Conservation (phyloP, 2,797 vertebrate species). For the Chloroceryle amazona region DNA sequence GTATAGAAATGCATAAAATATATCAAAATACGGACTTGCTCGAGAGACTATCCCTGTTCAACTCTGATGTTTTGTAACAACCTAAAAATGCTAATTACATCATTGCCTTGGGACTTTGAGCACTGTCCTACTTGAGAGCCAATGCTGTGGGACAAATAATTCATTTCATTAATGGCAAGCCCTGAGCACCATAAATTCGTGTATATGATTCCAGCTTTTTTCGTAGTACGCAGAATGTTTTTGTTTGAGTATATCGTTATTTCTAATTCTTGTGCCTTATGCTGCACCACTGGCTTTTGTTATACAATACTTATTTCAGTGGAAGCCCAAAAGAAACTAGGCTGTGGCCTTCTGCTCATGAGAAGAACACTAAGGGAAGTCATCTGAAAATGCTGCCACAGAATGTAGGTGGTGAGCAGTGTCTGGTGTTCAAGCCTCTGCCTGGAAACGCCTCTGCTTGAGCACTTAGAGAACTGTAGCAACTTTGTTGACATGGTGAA, state of each 20-base stretch:
- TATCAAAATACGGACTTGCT: background rate
- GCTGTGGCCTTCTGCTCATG: background rate
- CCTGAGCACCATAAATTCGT: background rate
- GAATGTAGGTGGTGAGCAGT: background rate
- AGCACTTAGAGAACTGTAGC: background rate
- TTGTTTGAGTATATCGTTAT: background rate
- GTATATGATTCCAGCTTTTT: background rate
- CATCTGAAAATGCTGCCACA: background rate
- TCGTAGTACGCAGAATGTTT: background rate
- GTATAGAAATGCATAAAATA: background rate
- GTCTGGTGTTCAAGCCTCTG: background rate
- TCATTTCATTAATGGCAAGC: background rate
- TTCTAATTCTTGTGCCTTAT: background rate
- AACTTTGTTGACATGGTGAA: background rate
- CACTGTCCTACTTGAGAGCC: background rate
- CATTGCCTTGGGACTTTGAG: background rate
- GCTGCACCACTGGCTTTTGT: background rate
- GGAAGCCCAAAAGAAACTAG: background rate
- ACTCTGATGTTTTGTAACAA: background rate
- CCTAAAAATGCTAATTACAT: conserved; percentile 19
- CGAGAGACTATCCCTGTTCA: background rate
- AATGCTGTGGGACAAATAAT: background rate
- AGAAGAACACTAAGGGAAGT: background rate
- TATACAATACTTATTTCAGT: background rate
- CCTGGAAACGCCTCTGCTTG: too few species aligned